Evolutionary conservation across 2,888 invertebrate genomes (phyloP).

Genomic region (Stictocephala bisonia): DNA sequence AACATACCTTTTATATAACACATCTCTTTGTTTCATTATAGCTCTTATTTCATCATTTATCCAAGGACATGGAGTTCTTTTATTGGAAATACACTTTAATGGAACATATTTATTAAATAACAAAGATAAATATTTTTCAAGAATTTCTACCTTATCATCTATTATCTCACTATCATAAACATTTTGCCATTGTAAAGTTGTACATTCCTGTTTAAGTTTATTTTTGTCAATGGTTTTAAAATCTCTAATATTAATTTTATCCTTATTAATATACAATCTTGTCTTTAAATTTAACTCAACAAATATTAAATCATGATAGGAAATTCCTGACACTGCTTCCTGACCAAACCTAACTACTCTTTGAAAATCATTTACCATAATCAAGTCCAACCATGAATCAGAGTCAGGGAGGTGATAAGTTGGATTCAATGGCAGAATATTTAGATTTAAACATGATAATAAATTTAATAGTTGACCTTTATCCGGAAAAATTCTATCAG

Average conservation of each 20-base stretch:
- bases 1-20: neutral
- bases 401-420: neutral
- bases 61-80: neutral
- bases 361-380: neutral
- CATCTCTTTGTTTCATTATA: slow-evolving; percentile 2
- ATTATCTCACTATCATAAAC: neutral
- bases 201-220: neutral
- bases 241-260: neutral
- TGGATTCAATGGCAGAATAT: neutral
- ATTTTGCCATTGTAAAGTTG: neutral
- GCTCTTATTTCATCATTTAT: neutral
- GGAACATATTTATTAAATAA: neutral
- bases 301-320: slow-evolving; percentile 3
- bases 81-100: neutral
- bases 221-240: neutral
- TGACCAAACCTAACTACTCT: neutral
- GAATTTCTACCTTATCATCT: neutral
- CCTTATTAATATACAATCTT: neutral
- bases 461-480: neutral
- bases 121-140: neutral
- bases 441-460: neutral
- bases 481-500: neutral
- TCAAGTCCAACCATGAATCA: neutral
- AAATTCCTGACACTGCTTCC: neutral
- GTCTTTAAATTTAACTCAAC: neutral